Conservation (phyloP, 1,140 invertebrate species). For the Meloidogyne hapla region DNA sequence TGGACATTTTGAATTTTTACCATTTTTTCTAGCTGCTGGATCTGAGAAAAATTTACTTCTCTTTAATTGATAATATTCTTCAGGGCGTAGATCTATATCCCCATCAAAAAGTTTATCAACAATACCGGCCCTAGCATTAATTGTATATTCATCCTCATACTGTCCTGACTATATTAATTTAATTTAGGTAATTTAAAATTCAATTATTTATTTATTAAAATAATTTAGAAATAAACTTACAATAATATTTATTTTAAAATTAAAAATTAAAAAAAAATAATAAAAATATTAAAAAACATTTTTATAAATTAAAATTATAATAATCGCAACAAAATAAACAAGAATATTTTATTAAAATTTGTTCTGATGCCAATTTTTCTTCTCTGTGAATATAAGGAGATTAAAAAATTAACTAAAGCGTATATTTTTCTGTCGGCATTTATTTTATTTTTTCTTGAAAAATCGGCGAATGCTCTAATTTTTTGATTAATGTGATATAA, state of each 20-base stretch:
- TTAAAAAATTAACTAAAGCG: no score
- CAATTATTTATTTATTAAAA: no score
- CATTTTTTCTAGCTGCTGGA: slow-evolving; percentile 4
- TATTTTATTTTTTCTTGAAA: no score
- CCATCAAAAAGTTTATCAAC: slow-evolving; percentile 21
- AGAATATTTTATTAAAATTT: no score
- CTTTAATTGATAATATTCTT: slow-evolving; percentile 3
- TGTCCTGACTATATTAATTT: background rate
- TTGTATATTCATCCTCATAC: slow-evolving; percentile 26
- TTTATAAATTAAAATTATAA: no score
- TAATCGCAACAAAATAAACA: no score
- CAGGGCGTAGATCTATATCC: slow-evolving; percentile 19
- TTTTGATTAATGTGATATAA: background rate
- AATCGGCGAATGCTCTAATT: background rate
- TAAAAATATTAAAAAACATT: background rate
- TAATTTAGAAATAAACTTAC: background rate
- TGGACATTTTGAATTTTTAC: background rate
- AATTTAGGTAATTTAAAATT: no score
- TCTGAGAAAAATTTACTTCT: background rate
- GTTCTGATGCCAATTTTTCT: no score
- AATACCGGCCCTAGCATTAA: slow-evolving; percentile 17
- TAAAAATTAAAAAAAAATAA: background rate
- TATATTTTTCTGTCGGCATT: no score
- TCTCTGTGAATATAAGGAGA: no score
- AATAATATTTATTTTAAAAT: background rate